Percentiles rank a stretch among this genome's conserved stretches.
These are phyloP conservation scores for Cosmia pyralina DNA, from an alignment of 2,888 invertebrate species.

Conservation along the genomic window DNA sequence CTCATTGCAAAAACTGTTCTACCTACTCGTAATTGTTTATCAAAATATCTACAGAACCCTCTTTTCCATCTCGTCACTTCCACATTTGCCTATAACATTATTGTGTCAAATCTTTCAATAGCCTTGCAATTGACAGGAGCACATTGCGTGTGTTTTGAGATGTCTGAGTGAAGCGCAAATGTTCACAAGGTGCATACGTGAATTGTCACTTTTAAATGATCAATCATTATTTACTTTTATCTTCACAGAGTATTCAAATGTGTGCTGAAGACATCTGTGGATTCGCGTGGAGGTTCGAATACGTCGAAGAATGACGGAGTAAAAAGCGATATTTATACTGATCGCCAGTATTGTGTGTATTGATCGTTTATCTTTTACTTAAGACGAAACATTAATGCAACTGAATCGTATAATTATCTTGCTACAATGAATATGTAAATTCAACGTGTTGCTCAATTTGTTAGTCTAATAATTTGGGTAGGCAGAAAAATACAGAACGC, in stretches of 20 bases:
- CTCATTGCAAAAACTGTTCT: not conserved
- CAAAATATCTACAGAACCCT: slow-evolving; percentile 38
- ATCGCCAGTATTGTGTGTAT: slow-evolving; percentile 10
- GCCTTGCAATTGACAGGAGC: slow-evolving; percentile 77
- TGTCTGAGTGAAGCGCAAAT: slow-evolving; percentile 68
- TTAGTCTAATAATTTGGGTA: too few species aligned
- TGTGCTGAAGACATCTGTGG: slow-evolving; percentile 58
- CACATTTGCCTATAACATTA: slow-evolving; percentile 45
- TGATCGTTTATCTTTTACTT: slow-evolving; percentile 33
- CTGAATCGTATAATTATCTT: not conserved
- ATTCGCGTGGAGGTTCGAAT: slow-evolving; percentile 52
- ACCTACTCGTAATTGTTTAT: not conserved
- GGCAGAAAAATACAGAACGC: too few species aligned
- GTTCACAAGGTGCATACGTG: slow-evolving; percentile 67
- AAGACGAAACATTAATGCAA: not conserved
- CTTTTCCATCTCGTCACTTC: not conserved
- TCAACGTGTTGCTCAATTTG: not conserved
- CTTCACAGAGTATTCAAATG: slow-evolving; percentile 62
- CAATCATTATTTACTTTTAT: slow-evolving; percentile 72
- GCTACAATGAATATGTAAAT: not conserved
- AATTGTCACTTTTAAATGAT: slow-evolving; percentile 65
- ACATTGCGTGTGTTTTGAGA: slow-evolving; percentile 76
- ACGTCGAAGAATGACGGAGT: slow-evolving; percentile 46
- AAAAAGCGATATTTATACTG: slow-evolving; percentile 26
- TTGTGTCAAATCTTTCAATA: slow-evolving; percentile 63